A percentile compares a stretch with the other conserved stretches of the same genome.
Evolutionary conservation across 2,888 invertebrate species (phyloP).

Genomic region (Lochmaea crataegi): DNA sequence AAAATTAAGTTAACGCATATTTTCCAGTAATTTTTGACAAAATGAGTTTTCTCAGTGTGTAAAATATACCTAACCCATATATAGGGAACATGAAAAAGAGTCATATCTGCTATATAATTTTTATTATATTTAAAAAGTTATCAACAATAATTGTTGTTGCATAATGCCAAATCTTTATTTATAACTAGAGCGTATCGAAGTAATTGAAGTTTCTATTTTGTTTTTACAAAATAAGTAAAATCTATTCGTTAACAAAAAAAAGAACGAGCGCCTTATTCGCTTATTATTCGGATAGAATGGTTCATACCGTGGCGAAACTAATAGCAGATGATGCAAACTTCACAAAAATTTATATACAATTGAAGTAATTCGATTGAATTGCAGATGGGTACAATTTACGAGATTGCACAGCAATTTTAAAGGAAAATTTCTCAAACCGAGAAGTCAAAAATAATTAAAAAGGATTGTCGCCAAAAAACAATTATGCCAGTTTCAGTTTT

Average conservation of each 20-base stretch:
- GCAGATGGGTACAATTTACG: not conserved
- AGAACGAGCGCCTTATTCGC: conserved; percentile 3
- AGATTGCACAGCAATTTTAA: not conserved
- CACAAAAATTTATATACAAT: not conserved
- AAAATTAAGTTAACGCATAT: too few relatives aligned
- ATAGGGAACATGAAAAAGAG: too few relatives aligned
- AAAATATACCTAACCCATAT: too few relatives aligned
- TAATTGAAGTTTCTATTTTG: conserved; percentile 12
- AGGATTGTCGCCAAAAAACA: too few relatives aligned
- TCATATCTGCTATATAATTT: too few relatives aligned
- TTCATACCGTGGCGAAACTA: conserved; percentile 12
- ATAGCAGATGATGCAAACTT: conserved; percentile 9
- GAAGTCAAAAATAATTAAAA: not conserved
- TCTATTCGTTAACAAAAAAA: not conserved
- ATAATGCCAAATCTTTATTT: not conserved
- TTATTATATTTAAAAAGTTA: not conserved
- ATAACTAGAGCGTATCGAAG: conserved; percentile 17
- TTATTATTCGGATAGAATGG: conserved; percentile 22
- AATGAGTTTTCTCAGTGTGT: too few relatives aligned
- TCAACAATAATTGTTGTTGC: not conserved
- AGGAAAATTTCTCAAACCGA: not conserved
- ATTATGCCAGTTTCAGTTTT: too few relatives aligned
- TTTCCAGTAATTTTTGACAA: too few relatives aligned
- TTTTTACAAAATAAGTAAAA: conserved; percentile 25
- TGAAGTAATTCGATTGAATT: not conserved